phyloP scores from a whole-genome alignment of 2,113 vertebrate species.

The Varanus salvator region DNA sequence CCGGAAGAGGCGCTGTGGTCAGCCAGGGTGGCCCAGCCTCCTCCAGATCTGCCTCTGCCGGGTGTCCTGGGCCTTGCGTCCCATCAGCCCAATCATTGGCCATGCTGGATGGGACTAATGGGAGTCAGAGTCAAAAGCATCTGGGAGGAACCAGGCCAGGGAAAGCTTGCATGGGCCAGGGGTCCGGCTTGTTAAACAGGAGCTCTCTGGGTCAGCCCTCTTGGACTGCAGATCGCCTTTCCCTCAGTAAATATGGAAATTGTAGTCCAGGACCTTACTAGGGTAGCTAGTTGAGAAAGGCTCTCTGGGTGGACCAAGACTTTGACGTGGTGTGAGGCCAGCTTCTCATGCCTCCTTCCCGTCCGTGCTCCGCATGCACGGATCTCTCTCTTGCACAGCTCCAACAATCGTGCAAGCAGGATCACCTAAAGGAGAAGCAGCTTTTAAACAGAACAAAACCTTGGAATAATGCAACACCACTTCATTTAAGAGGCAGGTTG shows the following conservation, averaged over 20 bases:
- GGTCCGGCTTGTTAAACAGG: too few species aligned
- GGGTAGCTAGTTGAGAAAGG: not conserved
- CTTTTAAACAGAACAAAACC: slow-evolving; percentile 7
- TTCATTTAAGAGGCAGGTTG: slow-evolving; percentile 54
- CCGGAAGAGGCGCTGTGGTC: not conserved
- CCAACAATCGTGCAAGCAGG: not conserved
- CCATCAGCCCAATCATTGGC: too few species aligned
- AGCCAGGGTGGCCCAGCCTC: not conserved
- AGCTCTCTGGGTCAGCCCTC: not conserved
- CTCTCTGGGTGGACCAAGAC: not conserved
- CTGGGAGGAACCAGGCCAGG: too few species aligned
- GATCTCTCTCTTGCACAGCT: not conserved
- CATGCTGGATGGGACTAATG: too few species aligned
- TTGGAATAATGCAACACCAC: slow-evolving; percentile 36
- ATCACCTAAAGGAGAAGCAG: not conserved
- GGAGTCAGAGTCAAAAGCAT: too few species aligned
- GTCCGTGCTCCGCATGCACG: not conserved
- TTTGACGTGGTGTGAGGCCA: not conserved
- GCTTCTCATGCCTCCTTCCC: not conserved
- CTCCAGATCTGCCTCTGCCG: not conserved
- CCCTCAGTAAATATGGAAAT: not conserved
- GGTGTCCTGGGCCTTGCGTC: too few species aligned
- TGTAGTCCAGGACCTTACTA: not conserved
- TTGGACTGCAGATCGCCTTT: not conserved
- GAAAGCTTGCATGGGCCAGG: too few species aligned